These are phyloP conservation scores for Mechanitis messenoides DNA, from an alignment of 2,888 invertebrate genomes.

Conservation along the genomic window DNA sequence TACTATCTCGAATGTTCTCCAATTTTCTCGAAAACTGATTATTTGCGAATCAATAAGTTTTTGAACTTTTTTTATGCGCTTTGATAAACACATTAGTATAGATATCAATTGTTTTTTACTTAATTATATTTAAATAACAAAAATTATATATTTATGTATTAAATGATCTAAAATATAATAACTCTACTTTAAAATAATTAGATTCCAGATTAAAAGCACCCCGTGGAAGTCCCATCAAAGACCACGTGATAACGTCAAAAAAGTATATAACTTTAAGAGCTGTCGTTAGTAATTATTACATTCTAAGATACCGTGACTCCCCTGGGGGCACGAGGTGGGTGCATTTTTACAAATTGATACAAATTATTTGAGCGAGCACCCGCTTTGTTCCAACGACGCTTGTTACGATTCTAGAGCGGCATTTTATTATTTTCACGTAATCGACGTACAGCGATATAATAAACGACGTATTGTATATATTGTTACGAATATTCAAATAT, in stretches of 20 bases:
- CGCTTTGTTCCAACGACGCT: conserved; percentile 76
- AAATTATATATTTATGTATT: too few relatives aligned
- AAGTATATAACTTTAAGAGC: conserved; percentile 33
- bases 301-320: conserved; percentile 47
- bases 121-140: too few relatives aligned
- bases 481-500: too few relatives aligned
- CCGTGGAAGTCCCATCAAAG: conserved; percentile 15
- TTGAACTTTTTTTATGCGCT: too few relatives aligned
- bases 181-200: too few relatives aligned
- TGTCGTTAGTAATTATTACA: conserved; percentile 63
- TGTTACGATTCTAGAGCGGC: conserved; percentile 73
- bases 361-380: conserved; percentile 75
- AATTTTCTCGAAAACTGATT: too few relatives aligned
- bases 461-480: conserved; percentile 29
- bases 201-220: conserved; percentile 12
- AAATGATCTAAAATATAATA: too few relatives aligned
- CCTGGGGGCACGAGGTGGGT: conserved; percentile 41
- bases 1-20: too few relatives aligned
- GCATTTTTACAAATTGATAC: conserved; percentile 78
- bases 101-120: too few relatives aligned
- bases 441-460: conserved; percentile 34
- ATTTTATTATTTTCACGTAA: conserved; percentile 69
- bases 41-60: too few relatives aligned
- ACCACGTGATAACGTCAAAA: conserved; percentile 21
- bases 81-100: too few relatives aligned